Evolutionary conservation across 2,113 vertebrate species (phyloP).

Genomic region (Labeo rohita): DNA sequence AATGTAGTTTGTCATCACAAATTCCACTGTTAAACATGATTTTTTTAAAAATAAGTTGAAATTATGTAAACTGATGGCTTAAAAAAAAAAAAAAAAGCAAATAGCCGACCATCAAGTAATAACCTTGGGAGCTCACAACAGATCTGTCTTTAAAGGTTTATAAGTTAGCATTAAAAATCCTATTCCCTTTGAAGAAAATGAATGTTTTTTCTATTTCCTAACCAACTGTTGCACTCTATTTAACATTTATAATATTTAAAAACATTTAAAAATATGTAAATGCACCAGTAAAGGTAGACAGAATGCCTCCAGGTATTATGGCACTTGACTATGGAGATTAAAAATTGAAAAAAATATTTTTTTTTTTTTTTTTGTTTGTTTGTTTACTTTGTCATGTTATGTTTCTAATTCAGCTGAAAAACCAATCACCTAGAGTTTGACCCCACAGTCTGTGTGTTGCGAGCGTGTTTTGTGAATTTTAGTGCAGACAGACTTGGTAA

Average conservation of each 20-base stretch:
- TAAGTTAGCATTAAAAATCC: background rate
- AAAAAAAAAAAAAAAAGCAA: background rate
- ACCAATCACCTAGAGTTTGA: background rate
- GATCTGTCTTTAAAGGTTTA: background rate
- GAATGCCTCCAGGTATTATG: background rate
- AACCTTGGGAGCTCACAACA: background rate
- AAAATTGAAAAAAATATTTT: background rate
- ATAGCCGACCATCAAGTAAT: background rate
- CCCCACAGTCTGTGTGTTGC: background rate
- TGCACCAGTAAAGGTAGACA: background rate
- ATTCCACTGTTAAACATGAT: background rate
- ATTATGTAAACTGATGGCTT: background rate
- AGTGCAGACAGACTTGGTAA: background rate
- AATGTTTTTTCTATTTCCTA: background rate
- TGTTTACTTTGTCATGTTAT: background rate
- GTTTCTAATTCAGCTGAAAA: background rate
- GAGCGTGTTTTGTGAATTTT: background rate
- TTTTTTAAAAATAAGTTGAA: background rate
- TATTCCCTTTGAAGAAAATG: background rate
- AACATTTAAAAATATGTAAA: slow-evolving; percentile 1
- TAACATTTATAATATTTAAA: slow-evolving; percentile 6
- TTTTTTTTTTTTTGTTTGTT: background rate
- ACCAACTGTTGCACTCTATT: background rate
- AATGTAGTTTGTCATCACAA: background rate
- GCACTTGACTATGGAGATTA: background rate